Evolutionary conservation across 2,888 invertebrate species (phyloP).

Genomic region (Amphimallon solstitiale): DNA sequence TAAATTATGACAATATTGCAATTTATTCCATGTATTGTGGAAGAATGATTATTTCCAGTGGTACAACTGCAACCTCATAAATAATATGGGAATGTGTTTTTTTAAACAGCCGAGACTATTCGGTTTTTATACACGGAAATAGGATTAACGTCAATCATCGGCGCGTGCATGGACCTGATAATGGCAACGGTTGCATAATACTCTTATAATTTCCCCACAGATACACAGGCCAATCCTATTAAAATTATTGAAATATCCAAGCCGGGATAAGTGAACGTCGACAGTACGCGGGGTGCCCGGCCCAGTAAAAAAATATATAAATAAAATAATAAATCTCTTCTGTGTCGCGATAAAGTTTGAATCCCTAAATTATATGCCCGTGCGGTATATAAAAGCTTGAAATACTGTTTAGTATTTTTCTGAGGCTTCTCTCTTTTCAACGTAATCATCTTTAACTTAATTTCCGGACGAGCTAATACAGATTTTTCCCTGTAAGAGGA

Average conservation of each 20-base stretch:
- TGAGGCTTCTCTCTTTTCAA: background rate
- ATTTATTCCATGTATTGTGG: background rate
- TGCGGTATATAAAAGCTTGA: conserved; percentile 3
- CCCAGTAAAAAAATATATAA: conserved; percentile 11
- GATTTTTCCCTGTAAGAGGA: background rate
- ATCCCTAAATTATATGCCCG: conserved; percentile 14
- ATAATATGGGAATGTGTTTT: background rate
- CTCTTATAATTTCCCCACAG: background rate
- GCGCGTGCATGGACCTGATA: conserved; percentile 11
- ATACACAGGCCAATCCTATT: conserved; percentile 11
- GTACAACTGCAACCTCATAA: background rate
- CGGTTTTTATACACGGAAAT: background rate
- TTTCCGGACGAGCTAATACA: background rate
- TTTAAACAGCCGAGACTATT: background rate
- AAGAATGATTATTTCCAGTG: too few relatives aligned
- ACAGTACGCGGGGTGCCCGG: background rate
- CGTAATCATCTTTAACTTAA: conserved; percentile 2
- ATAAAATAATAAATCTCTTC: conserved; percentile 12
- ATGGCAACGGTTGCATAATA: background rate
- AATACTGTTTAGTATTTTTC: conserved; percentile 1
- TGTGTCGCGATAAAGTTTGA: conserved; percentile 12
- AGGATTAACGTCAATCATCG: conserved; percentile 13
- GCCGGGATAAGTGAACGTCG: conserved; percentile 1
- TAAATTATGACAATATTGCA: background rate
- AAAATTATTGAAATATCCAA: conserved; percentile 7